Conservation (phyloP, 1,140 invertebrate species). For the Mactra quadrangularis region DNA sequence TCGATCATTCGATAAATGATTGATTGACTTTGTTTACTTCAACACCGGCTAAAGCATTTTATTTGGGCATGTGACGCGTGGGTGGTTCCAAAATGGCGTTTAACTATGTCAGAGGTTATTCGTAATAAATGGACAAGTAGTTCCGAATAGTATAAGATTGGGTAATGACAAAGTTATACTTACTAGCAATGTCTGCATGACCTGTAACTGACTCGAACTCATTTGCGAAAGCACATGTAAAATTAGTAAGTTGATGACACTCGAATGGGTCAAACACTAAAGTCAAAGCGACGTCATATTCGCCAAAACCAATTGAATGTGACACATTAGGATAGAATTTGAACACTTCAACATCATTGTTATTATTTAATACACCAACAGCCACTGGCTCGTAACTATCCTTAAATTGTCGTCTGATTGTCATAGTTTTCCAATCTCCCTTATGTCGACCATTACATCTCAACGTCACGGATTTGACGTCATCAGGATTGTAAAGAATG, state of each 20-base stretch:
- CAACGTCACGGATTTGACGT: slow-evolving; percentile 51
- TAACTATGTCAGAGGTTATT: too few relatives aligned
- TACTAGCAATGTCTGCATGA: slow-evolving; percentile 38
- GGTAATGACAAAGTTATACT: too few relatives aligned
- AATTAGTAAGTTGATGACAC: slow-evolving; percentile 52
- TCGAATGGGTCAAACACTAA: slow-evolving; percentile 39
- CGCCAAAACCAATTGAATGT: slow-evolving; percentile 6
- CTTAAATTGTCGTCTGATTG: slow-evolving; percentile 43
- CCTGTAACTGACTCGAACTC: slow-evolving; percentile 1
- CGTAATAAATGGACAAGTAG: too few relatives aligned
- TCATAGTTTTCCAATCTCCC: slow-evolving; percentile 35
- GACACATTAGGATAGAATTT: slow-evolving; percentile 48
- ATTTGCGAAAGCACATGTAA: slow-evolving; percentile 44
- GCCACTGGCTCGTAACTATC: slow-evolving; percentile 47
- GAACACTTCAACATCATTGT: slow-evolving; percentile 14
- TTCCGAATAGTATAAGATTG: too few relatives aligned
- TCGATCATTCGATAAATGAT: too few relatives aligned
- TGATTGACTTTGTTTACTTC: too few relatives aligned
- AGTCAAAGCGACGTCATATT: slow-evolving; percentile 19
- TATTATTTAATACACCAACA: slow-evolving; percentile 7
- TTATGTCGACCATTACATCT: slow-evolving; percentile 40
- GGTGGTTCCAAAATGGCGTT: too few relatives aligned
- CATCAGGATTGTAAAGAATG: slow-evolving; percentile 37
- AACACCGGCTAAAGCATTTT: too few relatives aligned
- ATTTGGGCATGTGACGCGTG: too few relatives aligned